Conservation (phyloP, 1,140 invertebrate genomes). For the Ruditapes philippinarum region DNA sequence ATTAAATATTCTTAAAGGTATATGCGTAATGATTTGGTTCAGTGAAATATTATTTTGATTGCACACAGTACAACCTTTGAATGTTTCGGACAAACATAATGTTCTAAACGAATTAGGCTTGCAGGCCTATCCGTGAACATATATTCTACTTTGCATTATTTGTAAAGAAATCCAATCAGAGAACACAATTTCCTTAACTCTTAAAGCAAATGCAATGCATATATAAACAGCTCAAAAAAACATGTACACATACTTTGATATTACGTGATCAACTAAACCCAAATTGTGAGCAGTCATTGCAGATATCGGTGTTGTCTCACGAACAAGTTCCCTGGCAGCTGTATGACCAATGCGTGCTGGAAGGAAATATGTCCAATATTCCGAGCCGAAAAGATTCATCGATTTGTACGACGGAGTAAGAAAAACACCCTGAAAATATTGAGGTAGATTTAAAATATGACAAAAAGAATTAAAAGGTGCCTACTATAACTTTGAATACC, state of each 20-base stretch:
- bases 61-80: neutral
- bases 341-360: slow-evolving; percentile 16
- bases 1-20: no score
- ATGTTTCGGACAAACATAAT: no score
- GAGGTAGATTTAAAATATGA: no score
- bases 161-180: no score
- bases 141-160: no score
- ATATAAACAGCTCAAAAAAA: neutral
- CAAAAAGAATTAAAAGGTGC: no score
- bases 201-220: neutral
- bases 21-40: no score
- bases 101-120: no score
- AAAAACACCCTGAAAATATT: slow-evolving; percentile 47
- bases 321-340: neutral
- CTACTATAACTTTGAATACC: no score
- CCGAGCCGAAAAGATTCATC: slow-evolving; percentile 52
- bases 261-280: slow-evolving; percentile 21
- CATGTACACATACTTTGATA: neutral
- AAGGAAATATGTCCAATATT: slow-evolving; percentile 54
- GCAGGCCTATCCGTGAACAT: no score
- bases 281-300: neutral
- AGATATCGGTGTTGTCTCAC: neutral
- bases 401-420: slow-evolving; percentile 51
- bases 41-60: no score
- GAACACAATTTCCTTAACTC: neutral